Conservation (phyloP, 2,888 invertebrate genomes). For the Mongoloraphidia duomilia region DNA sequence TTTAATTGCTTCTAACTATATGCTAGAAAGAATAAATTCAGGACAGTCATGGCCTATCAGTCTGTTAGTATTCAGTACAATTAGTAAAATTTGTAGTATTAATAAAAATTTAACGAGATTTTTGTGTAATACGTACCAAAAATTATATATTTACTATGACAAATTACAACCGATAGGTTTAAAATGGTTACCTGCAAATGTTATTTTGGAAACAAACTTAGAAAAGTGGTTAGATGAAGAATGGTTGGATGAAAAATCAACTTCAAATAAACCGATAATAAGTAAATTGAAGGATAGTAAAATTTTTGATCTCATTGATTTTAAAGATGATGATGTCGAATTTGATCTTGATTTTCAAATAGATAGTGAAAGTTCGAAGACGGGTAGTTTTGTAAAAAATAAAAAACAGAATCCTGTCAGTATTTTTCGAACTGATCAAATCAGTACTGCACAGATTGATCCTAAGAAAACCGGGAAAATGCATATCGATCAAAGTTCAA, state of each 20-base stretch:
- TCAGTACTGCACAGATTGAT: too few relatives aligned
- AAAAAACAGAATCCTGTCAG: too few relatives aligned
- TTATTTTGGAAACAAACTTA: conserved; percentile 33
- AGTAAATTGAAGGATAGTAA: conserved; percentile 15
- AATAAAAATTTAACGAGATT: conserved; percentile 32
- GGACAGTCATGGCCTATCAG: conserved; percentile 43
- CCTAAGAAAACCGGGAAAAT: too few relatives aligned
- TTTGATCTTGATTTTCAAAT: too few relatives aligned
- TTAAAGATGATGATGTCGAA: too few relatives aligned
- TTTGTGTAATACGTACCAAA: conserved; percentile 36
- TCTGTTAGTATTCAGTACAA: conserved; percentile 36
- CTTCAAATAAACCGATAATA: conserved; percentile 14
- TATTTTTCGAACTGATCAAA: too few relatives aligned
- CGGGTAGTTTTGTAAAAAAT: too few relatives aligned
- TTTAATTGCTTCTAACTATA: conserved; percentile 33
- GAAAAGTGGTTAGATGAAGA: conserved; percentile 34
- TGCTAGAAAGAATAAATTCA: conserved; percentile 34
- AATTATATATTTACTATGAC: conserved; percentile 28
- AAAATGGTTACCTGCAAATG: conserved; percentile 32
- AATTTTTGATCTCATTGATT: too few relatives aligned
- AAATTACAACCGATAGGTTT: conserved; percentile 32
- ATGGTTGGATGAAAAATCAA: conserved; percentile 30
- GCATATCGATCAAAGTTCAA: too few relatives aligned
- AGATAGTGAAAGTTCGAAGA: too few relatives aligned
- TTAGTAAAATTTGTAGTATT: conserved; percentile 40